These are phyloP conservation scores for Pecten maximus DNA, from an alignment of 2,888 invertebrate genomes.

Conservation along the genomic window DNA sequence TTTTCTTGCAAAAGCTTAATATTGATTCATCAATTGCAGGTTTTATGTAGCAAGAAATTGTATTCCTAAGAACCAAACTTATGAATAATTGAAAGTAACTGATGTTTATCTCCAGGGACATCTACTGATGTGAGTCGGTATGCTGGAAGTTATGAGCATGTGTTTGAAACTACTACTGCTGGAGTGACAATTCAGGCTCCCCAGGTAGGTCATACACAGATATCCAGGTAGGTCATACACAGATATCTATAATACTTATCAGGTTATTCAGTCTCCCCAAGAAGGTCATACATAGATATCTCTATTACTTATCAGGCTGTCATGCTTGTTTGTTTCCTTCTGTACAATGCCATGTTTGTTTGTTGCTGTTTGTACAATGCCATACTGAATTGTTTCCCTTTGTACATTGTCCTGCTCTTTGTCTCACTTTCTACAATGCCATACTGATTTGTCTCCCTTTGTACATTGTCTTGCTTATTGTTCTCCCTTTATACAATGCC, in stretches of 20 bases:
- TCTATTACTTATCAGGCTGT: background rate
- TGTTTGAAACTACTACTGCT: constrained; percentile 98
- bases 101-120: constrained; percentile 86
- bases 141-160: constrained; percentile 96
- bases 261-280: too few relatives aligned
- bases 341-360: too few relatives aligned
- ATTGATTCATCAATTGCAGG: background rate
- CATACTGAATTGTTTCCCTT: too few relatives aligned
- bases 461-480: too few relatives aligned
- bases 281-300: background rate
- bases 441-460: too few relatives aligned
- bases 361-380: too few relatives aligned
- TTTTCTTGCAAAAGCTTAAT: too few relatives aligned
- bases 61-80: background rate
- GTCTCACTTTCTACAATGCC: too few relatives aligned
- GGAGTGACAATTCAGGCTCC: constrained; percentile 98
- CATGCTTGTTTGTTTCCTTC: too few relatives aligned
- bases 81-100: too few relatives aligned
- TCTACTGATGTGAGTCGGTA: constrained; percentile 98
- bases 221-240: constrained; percentile 69
- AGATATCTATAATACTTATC: background rate
- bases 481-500: too few relatives aligned
- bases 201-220: constrained; percentile 72
- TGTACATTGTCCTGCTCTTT: too few relatives aligned
- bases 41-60: background rate